Conservation (phyloP, 1,140 invertebrate genomes). For the Zaprionus lachaisei region DNA sequence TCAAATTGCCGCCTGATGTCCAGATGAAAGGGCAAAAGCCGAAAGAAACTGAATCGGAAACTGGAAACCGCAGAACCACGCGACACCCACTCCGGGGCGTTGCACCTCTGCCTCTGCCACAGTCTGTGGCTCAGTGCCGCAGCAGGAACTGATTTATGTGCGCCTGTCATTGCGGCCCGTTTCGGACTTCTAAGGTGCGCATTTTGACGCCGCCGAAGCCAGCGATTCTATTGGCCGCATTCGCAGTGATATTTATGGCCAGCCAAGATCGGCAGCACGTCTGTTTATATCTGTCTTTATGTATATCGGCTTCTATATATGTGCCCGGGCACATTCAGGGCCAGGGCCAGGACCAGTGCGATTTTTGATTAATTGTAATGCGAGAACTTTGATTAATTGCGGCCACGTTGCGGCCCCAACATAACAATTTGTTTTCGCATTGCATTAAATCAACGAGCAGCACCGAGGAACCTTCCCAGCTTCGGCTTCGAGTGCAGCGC, state of each 20-base stretch:
- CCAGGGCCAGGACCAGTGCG: conserved; percentile 6
- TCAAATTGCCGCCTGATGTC: conserved; percentile 72
- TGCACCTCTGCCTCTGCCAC: background rate
- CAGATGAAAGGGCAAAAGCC: conserved; percentile 71
- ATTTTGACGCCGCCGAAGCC: conserved; percentile 72
- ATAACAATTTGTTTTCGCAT: conserved; percentile 82
- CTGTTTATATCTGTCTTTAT: background rate
- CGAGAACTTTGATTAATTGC: conserved; percentile 81
- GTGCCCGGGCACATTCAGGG: background rate
- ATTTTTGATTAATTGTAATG: conserved; percentile 81
- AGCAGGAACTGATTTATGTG: conserved; percentile 50
- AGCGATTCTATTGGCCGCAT: conserved; percentile 67
- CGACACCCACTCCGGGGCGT: background rate
- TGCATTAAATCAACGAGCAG: conserved; percentile 69
- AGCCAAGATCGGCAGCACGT: background rate
- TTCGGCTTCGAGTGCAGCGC: background rate
- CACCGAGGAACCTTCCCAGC: background rate
- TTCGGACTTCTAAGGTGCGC: conserved; percentile 56
- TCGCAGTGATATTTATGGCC: conserved; percentile 63
- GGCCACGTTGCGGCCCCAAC: conserved; percentile 56
- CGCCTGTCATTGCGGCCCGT: conserved; percentile 39
- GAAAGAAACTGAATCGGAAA: conserved; percentile 3
- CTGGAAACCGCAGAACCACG: background rate
- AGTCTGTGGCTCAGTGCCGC: background rate
- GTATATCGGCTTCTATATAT: background rate